These are phyloP conservation scores for Brachirus orientalis DNA, from an alignment of 2,113 vertebrate genomes.

Conservation along the genomic window DNA sequence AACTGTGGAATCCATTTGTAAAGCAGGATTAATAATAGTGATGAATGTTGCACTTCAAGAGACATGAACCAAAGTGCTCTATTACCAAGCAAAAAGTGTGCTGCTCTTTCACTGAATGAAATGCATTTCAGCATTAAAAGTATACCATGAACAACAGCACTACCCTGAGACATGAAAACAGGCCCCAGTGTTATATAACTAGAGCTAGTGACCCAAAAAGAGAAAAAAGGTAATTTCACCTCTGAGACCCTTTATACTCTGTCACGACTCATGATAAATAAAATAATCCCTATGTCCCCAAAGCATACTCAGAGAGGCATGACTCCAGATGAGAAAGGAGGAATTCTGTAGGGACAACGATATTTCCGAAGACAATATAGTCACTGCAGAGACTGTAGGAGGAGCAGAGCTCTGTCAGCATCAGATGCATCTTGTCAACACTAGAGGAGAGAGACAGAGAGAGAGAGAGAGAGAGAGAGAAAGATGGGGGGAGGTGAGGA, in stretches of 20 bases:
- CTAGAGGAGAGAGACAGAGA: constrained; percentile 66
- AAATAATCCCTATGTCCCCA: neutral
- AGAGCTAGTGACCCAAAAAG: neutral
- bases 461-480: constrained; percentile 17
- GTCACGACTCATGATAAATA: constrained; percentile 1
- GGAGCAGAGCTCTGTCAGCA: constrained; percentile 86
- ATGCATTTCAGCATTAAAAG: too few species aligned
- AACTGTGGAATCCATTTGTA: constrained; percentile 1
- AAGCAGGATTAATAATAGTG: neutral
- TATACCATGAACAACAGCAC: too few species aligned
- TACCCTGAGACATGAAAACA: too few species aligned
- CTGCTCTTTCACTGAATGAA: too few species aligned
- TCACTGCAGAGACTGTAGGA: constrained; percentile 83
- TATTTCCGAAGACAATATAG: constrained; percentile 86
- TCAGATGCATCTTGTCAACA: constrained; percentile 91
- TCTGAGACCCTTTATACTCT: neutral
- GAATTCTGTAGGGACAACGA: constrained; percentile 88
- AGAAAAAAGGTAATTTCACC: too few species aligned
- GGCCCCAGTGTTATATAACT: too few species aligned
- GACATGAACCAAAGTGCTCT: constrained; percentile 5
- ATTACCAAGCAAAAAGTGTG: neutral
- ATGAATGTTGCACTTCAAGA: constrained; percentile 25
- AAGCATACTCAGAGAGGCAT: constrained; percentile 86
- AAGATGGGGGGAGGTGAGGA: too few species aligned
- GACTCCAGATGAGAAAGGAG: constrained; percentile 89